Evolutionary conservation across 2,888 invertebrate species (phyloP).

Genomic region (Oxystoma pomonae): DNA sequence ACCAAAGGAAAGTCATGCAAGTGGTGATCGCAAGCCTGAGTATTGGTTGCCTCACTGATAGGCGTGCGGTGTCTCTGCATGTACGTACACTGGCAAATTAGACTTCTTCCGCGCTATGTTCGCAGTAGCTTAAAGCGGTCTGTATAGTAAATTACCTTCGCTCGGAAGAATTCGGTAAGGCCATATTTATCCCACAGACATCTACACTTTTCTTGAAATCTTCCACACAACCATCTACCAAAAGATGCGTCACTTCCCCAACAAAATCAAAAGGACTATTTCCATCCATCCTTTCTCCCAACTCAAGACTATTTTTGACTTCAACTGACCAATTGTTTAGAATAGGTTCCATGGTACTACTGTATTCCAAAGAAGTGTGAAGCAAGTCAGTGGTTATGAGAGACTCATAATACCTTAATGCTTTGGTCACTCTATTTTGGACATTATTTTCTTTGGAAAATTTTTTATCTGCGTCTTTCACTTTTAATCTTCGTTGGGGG

Average conservation of each 20-base stretch:
- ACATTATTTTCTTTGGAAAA: neutral
- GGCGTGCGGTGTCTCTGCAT: too few relatives aligned
- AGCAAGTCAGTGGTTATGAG: conserved; percentile 34
- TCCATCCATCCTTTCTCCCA: conserved; percentile 38
- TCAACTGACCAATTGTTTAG: conserved; percentile 35
- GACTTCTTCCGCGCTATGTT: too few relatives aligned
- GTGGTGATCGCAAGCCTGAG: too few relatives aligned
- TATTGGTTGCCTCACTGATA: too few relatives aligned
- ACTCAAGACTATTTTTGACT: conserved; percentile 44
- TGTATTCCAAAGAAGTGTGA: conserved; percentile 27
- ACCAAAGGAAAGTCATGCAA: too few relatives aligned
- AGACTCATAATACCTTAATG: conserved; percentile 26
- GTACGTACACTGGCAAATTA: too few relatives aligned
- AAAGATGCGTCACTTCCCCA: conserved; percentile 41
- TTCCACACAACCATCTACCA: conserved; percentile 32
- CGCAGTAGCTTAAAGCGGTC: too few relatives aligned
- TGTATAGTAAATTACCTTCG: conserved; percentile 38
- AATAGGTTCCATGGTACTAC: conserved; percentile 36
- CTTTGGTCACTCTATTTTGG: conserved; percentile 10
- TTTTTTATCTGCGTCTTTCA: neutral
- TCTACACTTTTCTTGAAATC: conserved; percentile 21
- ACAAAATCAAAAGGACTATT: conserved; percentile 31
- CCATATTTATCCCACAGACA: conserved; percentile 27
- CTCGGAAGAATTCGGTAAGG: conserved; percentile 32
- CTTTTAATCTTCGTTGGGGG: neutral